A percentile compares a stretch with the other conserved stretches of the same genome.
phyloP scores from a whole-genome alignment of 2,113 vertebrate genomes.

The Pseudorasbora parva region DNA sequence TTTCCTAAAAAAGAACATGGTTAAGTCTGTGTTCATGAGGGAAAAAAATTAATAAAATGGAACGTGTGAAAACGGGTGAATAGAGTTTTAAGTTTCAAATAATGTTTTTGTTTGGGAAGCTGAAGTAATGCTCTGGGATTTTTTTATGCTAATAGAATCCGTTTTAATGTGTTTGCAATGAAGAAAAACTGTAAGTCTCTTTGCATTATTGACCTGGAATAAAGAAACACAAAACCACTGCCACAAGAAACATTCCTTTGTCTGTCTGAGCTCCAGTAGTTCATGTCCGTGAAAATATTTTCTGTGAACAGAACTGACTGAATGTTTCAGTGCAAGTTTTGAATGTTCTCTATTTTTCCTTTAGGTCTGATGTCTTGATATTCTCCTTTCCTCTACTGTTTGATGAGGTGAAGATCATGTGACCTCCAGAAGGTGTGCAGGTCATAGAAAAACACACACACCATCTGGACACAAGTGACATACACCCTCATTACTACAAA shows the following conservation, averaged over 20 bases:
- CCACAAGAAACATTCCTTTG: constrained; percentile 4
- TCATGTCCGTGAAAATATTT: constrained; percentile 16
- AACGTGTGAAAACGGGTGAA: constrained; percentile 16
- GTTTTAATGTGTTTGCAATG: constrained; percentile 1
- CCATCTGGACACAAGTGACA: constrained; percentile 33
- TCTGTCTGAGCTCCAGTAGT: constrained; percentile 21
- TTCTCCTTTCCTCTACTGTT: background rate
- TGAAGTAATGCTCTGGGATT: constrained; percentile 9
- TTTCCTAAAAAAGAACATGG: background rate
- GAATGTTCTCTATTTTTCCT: background rate
- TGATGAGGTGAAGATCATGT: constrained; percentile 12
- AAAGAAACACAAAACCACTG: background rate
- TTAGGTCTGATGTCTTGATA: background rate
- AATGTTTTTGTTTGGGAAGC: background rate
- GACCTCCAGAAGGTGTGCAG: constrained; percentile 27
- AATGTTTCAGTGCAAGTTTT: background rate
- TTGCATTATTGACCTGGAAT: constrained; percentile 23
- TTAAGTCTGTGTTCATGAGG: background rate
- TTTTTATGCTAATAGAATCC: background rate
- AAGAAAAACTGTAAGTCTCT: background rate
- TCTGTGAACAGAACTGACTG: constrained; percentile 18
- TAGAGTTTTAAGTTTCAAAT: background rate
- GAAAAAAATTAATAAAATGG: background rate
- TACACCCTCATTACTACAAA: constrained; percentile 28
- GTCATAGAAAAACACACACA: constrained; percentile 28